phyloP scores from a whole-genome alignment of 1,140 invertebrate species.

The Lepidostoma basale region DNA sequence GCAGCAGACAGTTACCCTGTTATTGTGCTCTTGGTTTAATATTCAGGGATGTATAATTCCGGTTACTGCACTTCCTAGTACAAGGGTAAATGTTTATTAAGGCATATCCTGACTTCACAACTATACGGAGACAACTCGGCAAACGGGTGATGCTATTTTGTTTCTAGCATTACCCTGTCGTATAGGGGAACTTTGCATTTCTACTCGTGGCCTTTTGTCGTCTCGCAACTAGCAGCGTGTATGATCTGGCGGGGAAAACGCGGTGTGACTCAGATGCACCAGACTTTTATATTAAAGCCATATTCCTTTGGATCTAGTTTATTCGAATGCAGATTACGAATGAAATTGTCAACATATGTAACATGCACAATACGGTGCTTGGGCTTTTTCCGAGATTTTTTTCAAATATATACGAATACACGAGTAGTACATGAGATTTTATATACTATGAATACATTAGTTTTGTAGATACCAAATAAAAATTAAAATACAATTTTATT shows the following conservation, averaged over 20 bases:
- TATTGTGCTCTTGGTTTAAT: constrained; percentile 39
- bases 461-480: too few relatives aligned
- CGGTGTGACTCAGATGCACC: constrained; percentile 12
- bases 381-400: too few relatives aligned
- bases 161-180: too few relatives aligned
- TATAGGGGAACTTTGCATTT: too few relatives aligned
- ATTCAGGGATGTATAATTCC: constrained; percentile 39
- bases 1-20: constrained; percentile 35
- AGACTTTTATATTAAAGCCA: constrained; percentile 12
- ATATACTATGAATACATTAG: too few relatives aligned
- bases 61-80: constrained; percentile 4
- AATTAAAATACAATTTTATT: too few relatives aligned
- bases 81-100: constrained; percentile 32
- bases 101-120: background rate
- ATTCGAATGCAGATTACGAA: background rate
- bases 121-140: background rate
- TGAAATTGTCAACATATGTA: constrained; percentile 1
- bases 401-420: too few relatives aligned
- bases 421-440: too few relatives aligned
- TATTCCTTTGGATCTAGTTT: background rate
- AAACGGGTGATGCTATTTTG: too few relatives aligned
- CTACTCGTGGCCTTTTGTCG: too few relatives aligned
- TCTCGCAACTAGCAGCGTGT: too few relatives aligned
- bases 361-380: too few relatives aligned
- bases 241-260: background rate